Conservation (phyloP, 2,797 vertebrate species). For the Sandelia bainsii region DNA sequence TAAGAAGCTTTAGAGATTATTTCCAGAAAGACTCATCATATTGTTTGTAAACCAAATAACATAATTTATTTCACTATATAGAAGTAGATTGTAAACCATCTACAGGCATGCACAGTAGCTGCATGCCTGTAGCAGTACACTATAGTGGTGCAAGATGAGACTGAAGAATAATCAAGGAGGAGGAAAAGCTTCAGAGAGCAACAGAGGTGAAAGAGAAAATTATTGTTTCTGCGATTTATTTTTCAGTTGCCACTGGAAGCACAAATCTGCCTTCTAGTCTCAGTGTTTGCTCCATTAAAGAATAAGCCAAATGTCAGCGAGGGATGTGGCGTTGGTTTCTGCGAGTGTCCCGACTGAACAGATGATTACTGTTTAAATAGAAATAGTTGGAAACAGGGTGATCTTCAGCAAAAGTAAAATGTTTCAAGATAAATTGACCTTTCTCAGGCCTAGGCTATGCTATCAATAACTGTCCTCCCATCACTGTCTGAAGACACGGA, state of each 20-base stretch:
- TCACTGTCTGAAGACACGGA: constrained; percentile 55
- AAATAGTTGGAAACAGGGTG: constrained; percentile 1
- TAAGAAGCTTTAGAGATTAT: constrained; percentile 54
- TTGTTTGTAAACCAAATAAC: constrained; percentile 13
- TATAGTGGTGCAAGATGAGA: constrained; percentile 16
- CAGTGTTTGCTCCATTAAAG: constrained; percentile 19
- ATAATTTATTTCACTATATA: constrained; percentile 20
- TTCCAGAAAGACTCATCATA: constrained; percentile 35
- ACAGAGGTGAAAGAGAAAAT: constrained; percentile 38
- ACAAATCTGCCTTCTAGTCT: constrained; percentile 21
- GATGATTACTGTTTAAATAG: constrained; percentile 30
- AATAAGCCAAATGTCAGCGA: neutral
- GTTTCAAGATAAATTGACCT: constrained; percentile 67
- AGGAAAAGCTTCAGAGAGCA: constrained; percentile 23
- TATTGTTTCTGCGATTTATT: constrained; percentile 34
- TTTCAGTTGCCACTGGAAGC: constrained; percentile 6
- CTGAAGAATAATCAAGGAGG: constrained; percentile 14
- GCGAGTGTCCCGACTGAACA: constrained; percentile 11
- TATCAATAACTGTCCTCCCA: constrained; percentile 67
- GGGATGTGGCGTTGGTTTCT: constrained; percentile 8
- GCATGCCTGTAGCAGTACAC: neutral
- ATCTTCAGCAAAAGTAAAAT: constrained; percentile 51
- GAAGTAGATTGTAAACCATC: constrained; percentile 24
- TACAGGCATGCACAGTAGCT: neutral
- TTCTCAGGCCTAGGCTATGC: constrained; percentile 13